These are phyloP conservation scores for Tetramorium parvispinum DNA, from an alignment of 1,140 invertebrate genomes.

Conservation along the genomic window DNA sequence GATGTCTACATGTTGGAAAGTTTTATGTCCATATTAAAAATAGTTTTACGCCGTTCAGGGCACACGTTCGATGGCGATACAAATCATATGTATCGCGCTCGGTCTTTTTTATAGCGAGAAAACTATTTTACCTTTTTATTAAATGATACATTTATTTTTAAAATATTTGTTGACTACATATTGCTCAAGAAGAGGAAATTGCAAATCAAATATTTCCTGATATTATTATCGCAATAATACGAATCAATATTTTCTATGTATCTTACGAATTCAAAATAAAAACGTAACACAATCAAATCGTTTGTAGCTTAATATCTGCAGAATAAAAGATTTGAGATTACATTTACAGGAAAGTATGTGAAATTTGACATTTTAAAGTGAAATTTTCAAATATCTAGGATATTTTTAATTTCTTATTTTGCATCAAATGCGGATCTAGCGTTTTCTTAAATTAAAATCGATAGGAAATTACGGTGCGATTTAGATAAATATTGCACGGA, in stretches of 20 bases:
- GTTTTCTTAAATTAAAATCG: background rate
- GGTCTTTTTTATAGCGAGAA: background rate
- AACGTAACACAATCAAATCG: background rate
- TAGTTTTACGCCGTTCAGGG: slow-evolving; percentile 28
- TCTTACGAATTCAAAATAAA: background rate
- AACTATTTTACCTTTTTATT: slow-evolving; percentile 6
- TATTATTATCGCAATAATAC: background rate
- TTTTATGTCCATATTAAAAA: slow-evolving; percentile 60
- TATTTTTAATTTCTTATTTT: background rate
- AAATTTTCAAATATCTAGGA: background rate
- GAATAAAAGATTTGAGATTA: background rate
- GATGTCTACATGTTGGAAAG: slow-evolving; percentile 58
- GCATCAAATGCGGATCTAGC: background rate
- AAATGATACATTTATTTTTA: background rate
- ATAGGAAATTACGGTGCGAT: background rate
- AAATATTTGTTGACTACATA: background rate
- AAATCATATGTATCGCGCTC: slow-evolving; percentile 22
- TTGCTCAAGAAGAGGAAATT: background rate
- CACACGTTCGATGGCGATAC: slow-evolving; percentile 24
- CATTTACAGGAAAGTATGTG: background rate
- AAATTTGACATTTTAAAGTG: background rate
- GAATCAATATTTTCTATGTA: background rate
- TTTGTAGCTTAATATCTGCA: background rate
- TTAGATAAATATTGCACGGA: slow-evolving; percentile 12
- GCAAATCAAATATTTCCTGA: background rate